Evolutionary conservation across 2,888 invertebrate genomes (phyloP).

Genomic region (Lumbricus terrestris): DNA sequence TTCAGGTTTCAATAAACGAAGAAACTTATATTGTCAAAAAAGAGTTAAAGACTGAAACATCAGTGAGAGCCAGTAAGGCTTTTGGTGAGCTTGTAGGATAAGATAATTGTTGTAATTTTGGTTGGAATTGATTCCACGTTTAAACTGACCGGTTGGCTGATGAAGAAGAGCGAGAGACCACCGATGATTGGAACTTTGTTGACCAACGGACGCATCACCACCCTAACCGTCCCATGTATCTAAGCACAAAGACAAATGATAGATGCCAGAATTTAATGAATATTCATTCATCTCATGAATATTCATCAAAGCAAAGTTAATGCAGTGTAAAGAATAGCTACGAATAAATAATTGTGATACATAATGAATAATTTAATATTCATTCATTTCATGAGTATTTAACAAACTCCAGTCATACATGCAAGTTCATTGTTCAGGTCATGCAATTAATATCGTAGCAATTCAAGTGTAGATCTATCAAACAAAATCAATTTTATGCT

Average conservation of each 20-base stretch:
- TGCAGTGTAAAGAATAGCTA: background rate
- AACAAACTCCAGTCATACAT: background rate
- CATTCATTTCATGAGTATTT: background rate
- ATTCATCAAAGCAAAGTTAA: background rate
- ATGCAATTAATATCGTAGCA: background rate
- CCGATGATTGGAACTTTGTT: conserved; percentile 87
- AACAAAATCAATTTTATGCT: too few species aligned
- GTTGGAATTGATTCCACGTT: too few species aligned
- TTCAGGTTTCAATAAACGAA: too few species aligned
- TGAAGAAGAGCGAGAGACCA: conserved; percentile 90
- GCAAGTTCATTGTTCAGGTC: too few species aligned
- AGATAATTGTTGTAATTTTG: too few species aligned
- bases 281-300: background rate
- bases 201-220: conserved; percentile 91
- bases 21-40: too few species aligned
- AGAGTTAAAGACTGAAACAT: too few species aligned
- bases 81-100: too few species aligned
- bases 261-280: too few species aligned
- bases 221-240: conserved; percentile 88
- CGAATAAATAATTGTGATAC: too few species aligned
- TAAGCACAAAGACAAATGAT: conserved; percentile 59
- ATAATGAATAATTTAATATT: background rate
- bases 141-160: conserved; percentile 83
- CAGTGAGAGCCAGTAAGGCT: too few species aligned
- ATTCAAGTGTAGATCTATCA: too few species aligned